Conservation (phyloP, 2,888 invertebrate species). For the Ormyrus pomaceus region DNA sequence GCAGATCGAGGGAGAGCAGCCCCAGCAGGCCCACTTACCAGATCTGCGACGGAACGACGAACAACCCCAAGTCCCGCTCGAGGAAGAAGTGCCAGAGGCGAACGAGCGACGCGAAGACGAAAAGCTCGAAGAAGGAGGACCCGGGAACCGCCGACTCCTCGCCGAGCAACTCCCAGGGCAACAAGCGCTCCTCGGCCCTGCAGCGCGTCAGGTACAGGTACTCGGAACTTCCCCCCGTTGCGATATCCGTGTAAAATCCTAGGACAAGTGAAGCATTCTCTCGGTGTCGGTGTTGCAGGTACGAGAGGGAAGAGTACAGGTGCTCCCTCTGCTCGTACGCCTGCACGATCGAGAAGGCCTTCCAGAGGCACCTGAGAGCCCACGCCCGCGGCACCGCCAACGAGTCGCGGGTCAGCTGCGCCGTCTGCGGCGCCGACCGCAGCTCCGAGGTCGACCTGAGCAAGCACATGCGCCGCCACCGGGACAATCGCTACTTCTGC, state of each 20-base stretch:
- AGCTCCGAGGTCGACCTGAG: slow-evolving; percentile 77
- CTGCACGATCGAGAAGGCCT: slow-evolving; percentile 79
- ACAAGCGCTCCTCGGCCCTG: slow-evolving; percentile 74
- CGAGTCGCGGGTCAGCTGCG: slow-evolving; percentile 77
- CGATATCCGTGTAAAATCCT: neutral
- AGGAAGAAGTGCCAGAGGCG: slow-evolving; percentile 39
- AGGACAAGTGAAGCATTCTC: too few relatives aligned
- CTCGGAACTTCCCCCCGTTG: slow-evolving; percentile 45
- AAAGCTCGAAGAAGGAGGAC: slow-evolving; percentile 9
- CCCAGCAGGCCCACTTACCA: slow-evolving; percentile 21
- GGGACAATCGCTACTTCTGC: slow-evolving; percentile 76
- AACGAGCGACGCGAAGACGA: slow-evolving; percentile 6
- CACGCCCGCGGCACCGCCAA: slow-evolving; percentile 74
- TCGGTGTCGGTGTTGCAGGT: slow-evolving; percentile 66
- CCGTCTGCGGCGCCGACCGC: slow-evolving; percentile 78
- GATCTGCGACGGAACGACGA: neutral
- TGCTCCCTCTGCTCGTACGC: slow-evolving; percentile 78
- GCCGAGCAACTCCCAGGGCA: slow-evolving; percentile 63
- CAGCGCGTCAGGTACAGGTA: slow-evolving; percentile 77
- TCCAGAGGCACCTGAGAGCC: slow-evolving; percentile 77
- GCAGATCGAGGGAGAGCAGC: slow-evolving; percentile 54
- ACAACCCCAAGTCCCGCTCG: neutral
- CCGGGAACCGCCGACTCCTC: slow-evolving; percentile 3
- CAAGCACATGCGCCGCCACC: slow-evolving; percentile 77
- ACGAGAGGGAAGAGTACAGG: slow-evolving; percentile 78